Conservation (phyloP, 2,888 invertebrate species). For the Brachycybe producta region DNA sequence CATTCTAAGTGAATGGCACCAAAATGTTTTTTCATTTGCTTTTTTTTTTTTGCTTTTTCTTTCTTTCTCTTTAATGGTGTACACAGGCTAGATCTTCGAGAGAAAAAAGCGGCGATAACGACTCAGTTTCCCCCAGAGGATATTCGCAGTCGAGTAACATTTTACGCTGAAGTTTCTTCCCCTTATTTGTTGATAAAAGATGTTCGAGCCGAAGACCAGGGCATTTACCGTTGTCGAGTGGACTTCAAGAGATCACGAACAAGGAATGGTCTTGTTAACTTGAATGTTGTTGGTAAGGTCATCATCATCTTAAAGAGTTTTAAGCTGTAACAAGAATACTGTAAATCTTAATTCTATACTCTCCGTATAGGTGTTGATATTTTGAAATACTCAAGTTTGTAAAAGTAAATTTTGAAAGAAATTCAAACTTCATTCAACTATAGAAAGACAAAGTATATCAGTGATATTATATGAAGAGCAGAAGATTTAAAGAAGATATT, state of each 20-base stretch:
- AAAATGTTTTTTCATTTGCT: no score
- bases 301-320: no score
- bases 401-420: no score
- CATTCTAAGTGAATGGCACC: no score
- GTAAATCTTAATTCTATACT: conserved; percentile 3
- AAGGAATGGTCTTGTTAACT: conserved; percentile 68
- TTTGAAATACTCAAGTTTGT: background rate
- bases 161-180: conserved; percentile 6
- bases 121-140: conserved; percentile 14
- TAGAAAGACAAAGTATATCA: no score
- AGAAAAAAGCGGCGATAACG: conserved; percentile 5
- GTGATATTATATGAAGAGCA: no score
- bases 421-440: background rate
- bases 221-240: conserved; percentile 72
- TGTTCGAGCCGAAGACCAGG: conserved; percentile 47
- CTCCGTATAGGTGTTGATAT: background rate
- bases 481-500: no score
- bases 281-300: conserved; percentile 70
- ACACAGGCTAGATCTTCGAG: conserved; percentile 18
- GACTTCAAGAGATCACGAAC: conserved; percentile 82
- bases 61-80: no score
- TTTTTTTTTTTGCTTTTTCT: background rate
- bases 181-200: conserved; percentile 17
- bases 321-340: no score
- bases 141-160: conserved; percentile 16